These are phyloP conservation scores for Donacobius atricapilla DNA, from an alignment of 2,113 vertebrate genomes.

Conservation along the genomic window DNA sequence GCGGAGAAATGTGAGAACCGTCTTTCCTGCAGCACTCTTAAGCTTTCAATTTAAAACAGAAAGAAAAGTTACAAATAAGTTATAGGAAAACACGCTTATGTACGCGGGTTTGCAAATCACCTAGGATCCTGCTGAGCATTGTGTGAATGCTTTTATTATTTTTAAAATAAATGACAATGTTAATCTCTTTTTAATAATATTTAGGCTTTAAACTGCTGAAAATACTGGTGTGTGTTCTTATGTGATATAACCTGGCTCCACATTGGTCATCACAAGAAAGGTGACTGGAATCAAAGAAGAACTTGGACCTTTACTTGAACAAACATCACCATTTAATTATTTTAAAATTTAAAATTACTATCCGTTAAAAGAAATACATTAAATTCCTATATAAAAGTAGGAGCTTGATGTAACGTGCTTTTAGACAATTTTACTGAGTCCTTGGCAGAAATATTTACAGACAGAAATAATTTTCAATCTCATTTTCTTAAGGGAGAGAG, in stretches of 20 bases:
- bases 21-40: neutral
- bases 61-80: neutral
- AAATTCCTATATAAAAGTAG: neutral
- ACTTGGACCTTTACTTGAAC: neutral
- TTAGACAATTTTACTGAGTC: neutral
- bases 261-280: neutral
- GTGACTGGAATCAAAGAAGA: neutral
- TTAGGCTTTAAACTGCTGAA: neutral
- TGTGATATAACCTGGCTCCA: accelerated
- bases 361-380: neutral
- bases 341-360: neutral
- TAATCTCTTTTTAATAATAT: neutral
- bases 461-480: neutral
- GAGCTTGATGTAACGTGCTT: neutral
- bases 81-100: neutral
- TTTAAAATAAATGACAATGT: neutral
- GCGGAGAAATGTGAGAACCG: neutral
- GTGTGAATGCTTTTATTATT: neutral
- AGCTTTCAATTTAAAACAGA: neutral
- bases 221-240: neutral
- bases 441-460: neutral
- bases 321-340: neutral
- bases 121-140: neutral
- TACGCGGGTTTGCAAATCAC: neutral
- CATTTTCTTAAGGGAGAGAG: neutral